Evolutionary conservation across 1,140 invertebrate species (phyloP).

Genomic region (Pristionchus pacificus): DNA sequence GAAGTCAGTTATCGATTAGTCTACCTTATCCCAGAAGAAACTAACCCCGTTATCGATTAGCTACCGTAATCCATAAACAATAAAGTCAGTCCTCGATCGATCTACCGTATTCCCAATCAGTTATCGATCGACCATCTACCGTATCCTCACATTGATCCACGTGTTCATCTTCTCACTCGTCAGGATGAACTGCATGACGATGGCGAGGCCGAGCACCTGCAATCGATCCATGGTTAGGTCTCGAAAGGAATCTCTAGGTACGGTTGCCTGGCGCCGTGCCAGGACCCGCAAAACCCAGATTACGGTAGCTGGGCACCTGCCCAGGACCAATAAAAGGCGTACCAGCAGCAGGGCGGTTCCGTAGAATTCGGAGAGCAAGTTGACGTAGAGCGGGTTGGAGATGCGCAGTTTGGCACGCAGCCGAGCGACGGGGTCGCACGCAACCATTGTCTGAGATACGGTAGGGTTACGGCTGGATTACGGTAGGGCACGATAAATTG

Average conservation of each 20-base stretch:
- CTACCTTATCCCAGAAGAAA: no score
- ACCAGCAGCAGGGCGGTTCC: slow-evolving; percentile 31
- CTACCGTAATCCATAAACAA: no score
- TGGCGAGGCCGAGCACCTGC: slow-evolving; percentile 30
- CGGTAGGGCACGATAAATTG: no score
- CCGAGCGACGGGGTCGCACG: slow-evolving; percentile 23
- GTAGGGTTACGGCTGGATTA: no score
- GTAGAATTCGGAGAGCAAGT: slow-evolving; percentile 33
- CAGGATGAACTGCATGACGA: slow-evolving; percentile 39
- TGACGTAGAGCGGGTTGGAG: slow-evolving; percentile 23
- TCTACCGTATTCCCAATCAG: no score
- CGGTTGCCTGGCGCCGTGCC: no score
- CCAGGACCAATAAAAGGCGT: background rate
- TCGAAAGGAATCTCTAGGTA: background rate
- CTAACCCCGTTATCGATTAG: no score
- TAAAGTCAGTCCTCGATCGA: no score
- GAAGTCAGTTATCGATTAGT: no score
- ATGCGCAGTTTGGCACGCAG: slow-evolving; percentile 35
- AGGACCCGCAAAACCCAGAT: no score
- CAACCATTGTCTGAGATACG: no score
- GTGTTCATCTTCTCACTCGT: slow-evolving; percentile 37
- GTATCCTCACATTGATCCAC: slow-evolving; percentile 26
- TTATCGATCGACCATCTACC: background rate
- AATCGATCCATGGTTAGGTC: background rate
- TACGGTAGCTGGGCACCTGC: no score